phyloP scores from a whole-genome alignment of 2,888 invertebrate genomes.

The Leptura quadrifasciata region DNA sequence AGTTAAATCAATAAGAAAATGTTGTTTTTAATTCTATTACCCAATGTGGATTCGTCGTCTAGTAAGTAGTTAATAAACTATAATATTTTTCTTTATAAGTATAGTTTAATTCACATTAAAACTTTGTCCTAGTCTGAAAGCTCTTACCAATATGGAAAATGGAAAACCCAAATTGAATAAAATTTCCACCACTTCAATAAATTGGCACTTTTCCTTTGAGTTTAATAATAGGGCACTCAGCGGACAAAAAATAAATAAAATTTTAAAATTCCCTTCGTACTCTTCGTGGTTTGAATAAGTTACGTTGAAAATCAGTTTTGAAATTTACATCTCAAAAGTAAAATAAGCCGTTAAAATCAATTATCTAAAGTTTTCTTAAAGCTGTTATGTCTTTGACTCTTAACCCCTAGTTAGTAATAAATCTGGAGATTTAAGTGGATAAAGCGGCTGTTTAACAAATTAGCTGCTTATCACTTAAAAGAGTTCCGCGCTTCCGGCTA shows the following conservation, averaged over 20 bases:
- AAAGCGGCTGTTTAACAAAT: constrained; percentile 72
- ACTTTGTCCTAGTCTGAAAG: constrained; percentile 16
- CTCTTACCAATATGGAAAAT: constrained; percentile 61
- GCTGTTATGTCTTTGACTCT: constrained; percentile 67
- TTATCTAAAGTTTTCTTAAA: constrained; percentile 62
- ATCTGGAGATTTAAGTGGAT: constrained; percentile 71
- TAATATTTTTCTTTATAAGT: background rate
- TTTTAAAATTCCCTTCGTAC: constrained; percentile 56
- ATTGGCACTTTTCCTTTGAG: constrained; percentile 68
- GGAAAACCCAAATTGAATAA: constrained; percentile 71
- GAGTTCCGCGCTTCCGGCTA: constrained; percentile 64
- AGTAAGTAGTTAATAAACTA: background rate
- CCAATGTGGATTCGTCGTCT: no score
- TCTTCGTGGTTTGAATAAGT: constrained; percentile 62
- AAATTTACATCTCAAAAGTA: constrained; percentile 58
- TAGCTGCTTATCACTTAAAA: constrained; percentile 72
- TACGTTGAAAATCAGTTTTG: constrained; percentile 45
- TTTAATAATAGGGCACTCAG: constrained; percentile 66
- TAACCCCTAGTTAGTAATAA: constrained; percentile 68
- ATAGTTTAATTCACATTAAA: constrained; percentile 19
- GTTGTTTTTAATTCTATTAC: no score
- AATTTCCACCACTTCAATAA: constrained; percentile 70
- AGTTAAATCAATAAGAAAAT: no score
- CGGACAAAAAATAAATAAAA: constrained; percentile 64
- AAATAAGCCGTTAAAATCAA: constrained; percentile 62